Evolutionary conservation across 2,113 vertebrate genomes (phyloP).

Genomic region (Sialia sialis): DNA sequence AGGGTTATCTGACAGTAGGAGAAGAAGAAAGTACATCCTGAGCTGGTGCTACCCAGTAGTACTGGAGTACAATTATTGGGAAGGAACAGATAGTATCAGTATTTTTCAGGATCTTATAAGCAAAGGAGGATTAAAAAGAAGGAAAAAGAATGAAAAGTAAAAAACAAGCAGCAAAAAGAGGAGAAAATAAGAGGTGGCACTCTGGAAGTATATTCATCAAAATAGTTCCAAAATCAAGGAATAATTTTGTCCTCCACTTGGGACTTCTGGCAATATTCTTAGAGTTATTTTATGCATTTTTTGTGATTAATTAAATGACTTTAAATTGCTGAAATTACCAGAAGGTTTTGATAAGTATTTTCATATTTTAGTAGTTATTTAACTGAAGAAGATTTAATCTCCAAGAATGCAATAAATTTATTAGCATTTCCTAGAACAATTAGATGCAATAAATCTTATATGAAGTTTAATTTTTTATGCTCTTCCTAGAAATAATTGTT

Average conservation of each 20-base stretch:
- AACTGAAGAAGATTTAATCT: not conserved
- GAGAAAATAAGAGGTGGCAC: not conserved
- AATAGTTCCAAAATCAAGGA: not conserved
- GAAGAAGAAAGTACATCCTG: not conserved
- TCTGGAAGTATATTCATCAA: not conserved
- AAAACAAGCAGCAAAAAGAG: not conserved
- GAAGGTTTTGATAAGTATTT: not conserved
- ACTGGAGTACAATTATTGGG: not conserved
- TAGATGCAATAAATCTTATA: not conserved
- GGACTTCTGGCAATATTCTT: not conserved
- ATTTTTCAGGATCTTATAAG: not conserved
- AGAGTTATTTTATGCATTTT: not conserved
- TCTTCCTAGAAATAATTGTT: conserved; percentile 25
- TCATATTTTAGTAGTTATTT: not conserved
- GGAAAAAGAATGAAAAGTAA: not conserved
- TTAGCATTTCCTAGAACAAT: not conserved
- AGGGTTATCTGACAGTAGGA: not conserved
- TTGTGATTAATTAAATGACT: not conserved
- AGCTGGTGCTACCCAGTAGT: not conserved
- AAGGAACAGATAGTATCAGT: not conserved
- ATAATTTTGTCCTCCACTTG: not conserved
- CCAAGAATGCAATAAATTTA: not conserved
- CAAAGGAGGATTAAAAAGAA: not conserved
- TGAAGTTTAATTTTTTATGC: not conserved
- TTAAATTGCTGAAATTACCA: not conserved